Percentiles rank a stretch among this genome's conserved stretches.
phyloP scores from a whole-genome alignment of 2,888 invertebrate genomes.

The Xanthia icteritia region DNA sequence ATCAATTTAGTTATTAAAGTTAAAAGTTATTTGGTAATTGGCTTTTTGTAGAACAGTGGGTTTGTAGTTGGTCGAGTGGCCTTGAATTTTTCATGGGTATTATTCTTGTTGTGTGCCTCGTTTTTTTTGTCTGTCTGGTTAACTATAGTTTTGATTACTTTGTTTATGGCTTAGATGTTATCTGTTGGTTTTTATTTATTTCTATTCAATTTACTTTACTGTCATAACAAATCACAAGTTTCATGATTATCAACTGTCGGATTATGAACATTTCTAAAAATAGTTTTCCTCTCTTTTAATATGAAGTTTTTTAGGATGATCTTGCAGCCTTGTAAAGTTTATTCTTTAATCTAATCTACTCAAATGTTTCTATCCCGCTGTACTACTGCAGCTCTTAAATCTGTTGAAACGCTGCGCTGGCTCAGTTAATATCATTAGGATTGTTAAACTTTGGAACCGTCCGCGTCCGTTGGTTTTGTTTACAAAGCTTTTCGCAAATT shows the following conservation, averaged over 20 bases:
- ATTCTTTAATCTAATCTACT: neutral
- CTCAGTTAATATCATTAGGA: slow-evolving; percentile 25
- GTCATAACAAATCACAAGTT: neutral
- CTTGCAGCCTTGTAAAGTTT: neutral
- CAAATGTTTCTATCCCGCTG: neutral
- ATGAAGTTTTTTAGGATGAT: no score
- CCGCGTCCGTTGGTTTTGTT: slow-evolving; percentile 5
- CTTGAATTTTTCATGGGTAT: slow-evolving; percentile 26
- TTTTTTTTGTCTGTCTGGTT: neutral
- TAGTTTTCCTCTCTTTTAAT: neutral
- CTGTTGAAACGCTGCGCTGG: slow-evolving; percentile 12
- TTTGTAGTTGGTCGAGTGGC: slow-evolving; percentile 22
- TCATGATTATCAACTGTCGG: no score
- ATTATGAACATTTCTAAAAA: no score
- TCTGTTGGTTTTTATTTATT: neutral
- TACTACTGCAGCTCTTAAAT: slow-evolving; percentile 27
- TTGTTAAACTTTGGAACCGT: slow-evolving; percentile 5
- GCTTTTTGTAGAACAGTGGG: slow-evolving; percentile 47
- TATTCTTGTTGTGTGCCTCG: neutral
- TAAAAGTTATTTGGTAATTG: slow-evolving; percentile 53
- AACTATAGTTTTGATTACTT: neutral
- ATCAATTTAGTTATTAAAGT: slow-evolving; percentile 56
- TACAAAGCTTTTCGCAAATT: slow-evolving; percentile 20
- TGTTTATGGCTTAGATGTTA: neutral
- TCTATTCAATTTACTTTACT: slow-evolving; percentile 2